A percentile compares a stretch with the other conserved stretches of the same genome.
Evolutionary conservation across 1,140 invertebrate genomes (phyloP).

Genomic region (Plutomurus gul): DNA sequence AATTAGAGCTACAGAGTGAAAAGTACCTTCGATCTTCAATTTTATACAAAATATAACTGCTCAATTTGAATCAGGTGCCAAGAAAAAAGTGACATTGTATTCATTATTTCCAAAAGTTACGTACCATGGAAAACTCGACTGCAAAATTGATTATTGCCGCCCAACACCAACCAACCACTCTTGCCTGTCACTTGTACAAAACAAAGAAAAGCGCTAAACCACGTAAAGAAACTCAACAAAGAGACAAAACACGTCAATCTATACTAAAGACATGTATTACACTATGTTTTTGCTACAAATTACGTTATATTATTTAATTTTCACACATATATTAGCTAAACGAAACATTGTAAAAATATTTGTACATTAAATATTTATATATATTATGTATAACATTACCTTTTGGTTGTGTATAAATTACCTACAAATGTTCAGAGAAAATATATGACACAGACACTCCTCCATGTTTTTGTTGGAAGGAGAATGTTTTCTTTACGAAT

Average conservation of each 20-base stretch:
- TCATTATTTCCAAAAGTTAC: background rate
- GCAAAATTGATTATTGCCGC: too few relatives aligned
- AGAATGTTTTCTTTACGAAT: slow-evolving; percentile 21
- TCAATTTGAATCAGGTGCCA: slow-evolving; percentile 31
- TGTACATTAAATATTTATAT: slow-evolving; percentile 30
- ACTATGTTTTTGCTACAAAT: background rate
- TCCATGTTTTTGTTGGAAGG: slow-evolving; percentile 25
- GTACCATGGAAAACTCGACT: background rate
- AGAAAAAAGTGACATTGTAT: too few relatives aligned
- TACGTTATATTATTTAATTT: background rate
- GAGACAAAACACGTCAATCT: background rate
- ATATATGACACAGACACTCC: slow-evolving; percentile 18
- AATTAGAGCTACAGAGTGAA: slow-evolving; percentile 19
- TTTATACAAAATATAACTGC: background rate
- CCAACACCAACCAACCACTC: background rate
- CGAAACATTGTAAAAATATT: slow-evolving; percentile 17
- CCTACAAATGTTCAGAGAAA: slow-evolving; percentile 8
- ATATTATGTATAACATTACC: background rate
- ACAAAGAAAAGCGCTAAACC: slow-evolving; percentile 17
- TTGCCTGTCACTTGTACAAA: slow-evolving; percentile 16
- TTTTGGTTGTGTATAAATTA: background rate
- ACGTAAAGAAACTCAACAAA: slow-evolving; percentile 19
- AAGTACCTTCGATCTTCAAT: background rate
- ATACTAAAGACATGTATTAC: background rate
- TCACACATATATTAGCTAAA: too few relatives aligned